Conservation (phyloP, 2,888 invertebrate species). For the Cephus rjabovi region DNA sequence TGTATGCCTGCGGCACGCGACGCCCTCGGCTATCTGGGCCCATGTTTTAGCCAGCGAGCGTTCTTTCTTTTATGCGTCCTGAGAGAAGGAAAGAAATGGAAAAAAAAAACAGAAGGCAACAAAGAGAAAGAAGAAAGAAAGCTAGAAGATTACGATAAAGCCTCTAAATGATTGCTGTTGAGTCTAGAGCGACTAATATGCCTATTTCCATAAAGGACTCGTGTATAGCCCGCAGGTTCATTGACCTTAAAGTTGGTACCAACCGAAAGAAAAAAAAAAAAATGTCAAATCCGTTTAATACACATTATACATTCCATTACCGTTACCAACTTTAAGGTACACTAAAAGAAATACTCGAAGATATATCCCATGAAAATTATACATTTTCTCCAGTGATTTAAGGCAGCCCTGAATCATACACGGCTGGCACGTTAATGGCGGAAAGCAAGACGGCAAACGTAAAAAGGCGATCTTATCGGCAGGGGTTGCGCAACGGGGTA, state of each 20-base stretch:
- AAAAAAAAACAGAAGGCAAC: constrained; percentile 14
- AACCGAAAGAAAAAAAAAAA: not conserved
- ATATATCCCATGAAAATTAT: not conserved
- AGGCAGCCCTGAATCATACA: constrained; percentile 29
- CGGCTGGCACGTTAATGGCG: constrained; percentile 36
- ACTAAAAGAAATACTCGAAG: not conserved
- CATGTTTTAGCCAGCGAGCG: constrained; percentile 54
- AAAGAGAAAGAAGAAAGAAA: constrained; percentile 22
- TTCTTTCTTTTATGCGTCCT: constrained; percentile 52
- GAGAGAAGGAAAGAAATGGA: constrained; percentile 28
- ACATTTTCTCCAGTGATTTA: not conserved
- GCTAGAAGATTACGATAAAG: constrained; percentile 54
- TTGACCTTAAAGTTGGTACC: not conserved
- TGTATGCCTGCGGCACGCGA: constrained; percentile 57
- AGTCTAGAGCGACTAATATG: constrained; percentile 43
- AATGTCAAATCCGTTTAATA: not conserved
- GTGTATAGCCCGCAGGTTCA: not conserved
- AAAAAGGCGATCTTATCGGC: constrained; percentile 46
- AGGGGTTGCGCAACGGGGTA: constrained; percentile 40
- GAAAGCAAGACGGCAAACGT: constrained; percentile 22
- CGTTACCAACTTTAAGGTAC: not conserved
- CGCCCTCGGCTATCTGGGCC: constrained; percentile 54
- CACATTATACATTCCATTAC: not conserved
- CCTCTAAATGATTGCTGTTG: constrained; percentile 55
- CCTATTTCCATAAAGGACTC: not conserved